These are phyloP conservation scores for Dendrolimus houi DNA, from an alignment of 2,888 invertebrate species.

Conservation along the genomic window DNA sequence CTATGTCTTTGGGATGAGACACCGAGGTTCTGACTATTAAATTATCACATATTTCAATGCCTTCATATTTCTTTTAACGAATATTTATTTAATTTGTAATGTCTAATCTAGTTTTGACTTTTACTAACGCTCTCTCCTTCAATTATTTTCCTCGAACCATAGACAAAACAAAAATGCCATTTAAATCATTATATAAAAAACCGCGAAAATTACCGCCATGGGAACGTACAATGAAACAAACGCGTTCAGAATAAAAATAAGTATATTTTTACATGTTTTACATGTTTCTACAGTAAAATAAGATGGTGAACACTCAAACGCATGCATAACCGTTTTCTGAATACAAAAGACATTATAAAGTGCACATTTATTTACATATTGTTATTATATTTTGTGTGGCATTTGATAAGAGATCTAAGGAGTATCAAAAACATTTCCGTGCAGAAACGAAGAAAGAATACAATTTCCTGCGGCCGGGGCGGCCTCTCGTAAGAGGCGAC, in stretches of 20 bases:
- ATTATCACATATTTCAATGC: too few species aligned
- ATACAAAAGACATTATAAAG: constrained; percentile 69
- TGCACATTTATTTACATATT: constrained; percentile 71
- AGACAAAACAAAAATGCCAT: constrained; percentile 23
- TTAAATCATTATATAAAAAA: constrained; percentile 8
- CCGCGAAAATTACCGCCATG: constrained; percentile 69
- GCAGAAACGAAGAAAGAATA: too few species aligned
- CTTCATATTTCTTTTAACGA: too few species aligned
- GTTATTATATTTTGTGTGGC: constrained; percentile 37
- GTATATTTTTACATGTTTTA: constrained; percentile 72
- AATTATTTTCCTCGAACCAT: constrained; percentile 10
- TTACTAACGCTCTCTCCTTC: too few species aligned
- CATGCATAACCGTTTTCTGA: constrained; percentile 51
- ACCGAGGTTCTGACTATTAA: too few species aligned
- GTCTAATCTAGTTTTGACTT: too few species aligned
- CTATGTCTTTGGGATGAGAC: too few species aligned
- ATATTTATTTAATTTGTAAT: too few species aligned
- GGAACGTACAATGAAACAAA: constrained; percentile 66
- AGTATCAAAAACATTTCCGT: too few species aligned
- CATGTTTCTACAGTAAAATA: constrained; percentile 71
- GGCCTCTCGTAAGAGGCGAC: too few species aligned
- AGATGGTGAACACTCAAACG: constrained; percentile 42
- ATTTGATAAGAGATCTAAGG: background rate
- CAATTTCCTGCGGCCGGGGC: too few species aligned
- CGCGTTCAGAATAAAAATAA: constrained; percentile 66